Conservation (phyloP, 2,888 invertebrate genomes). For the Altica lythri region DNA sequence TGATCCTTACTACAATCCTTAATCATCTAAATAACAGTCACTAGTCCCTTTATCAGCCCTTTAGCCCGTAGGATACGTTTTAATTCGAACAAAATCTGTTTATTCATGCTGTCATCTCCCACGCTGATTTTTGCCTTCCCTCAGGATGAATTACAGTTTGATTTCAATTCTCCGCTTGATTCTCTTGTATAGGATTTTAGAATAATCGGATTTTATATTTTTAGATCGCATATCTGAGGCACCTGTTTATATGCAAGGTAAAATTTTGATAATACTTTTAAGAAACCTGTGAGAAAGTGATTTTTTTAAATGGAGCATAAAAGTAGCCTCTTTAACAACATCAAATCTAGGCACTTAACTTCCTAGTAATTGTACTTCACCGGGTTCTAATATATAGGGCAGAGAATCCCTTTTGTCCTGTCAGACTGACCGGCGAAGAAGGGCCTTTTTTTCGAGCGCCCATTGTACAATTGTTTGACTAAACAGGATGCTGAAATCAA, state of each 20-base stretch:
- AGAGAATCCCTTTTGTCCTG: constrained; percentile 33
- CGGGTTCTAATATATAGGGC: constrained; percentile 39
- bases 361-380: constrained; percentile 34
- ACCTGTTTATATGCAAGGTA: too few relatives aligned
- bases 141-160: constrained; percentile 40
- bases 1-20: constrained; percentile 8
- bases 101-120: constrained; percentile 53
- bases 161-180: constrained; percentile 30
- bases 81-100: constrained; percentile 50
- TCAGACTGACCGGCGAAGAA: constrained; percentile 49
- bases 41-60: constrained; percentile 3
- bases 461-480: constrained; percentile 48
- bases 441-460: constrained; percentile 36
- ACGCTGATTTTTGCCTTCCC: constrained; percentile 50
- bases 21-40: constrained; percentile 13
- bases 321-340: constrained; percentile 20
- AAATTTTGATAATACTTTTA: too few relatives aligned
- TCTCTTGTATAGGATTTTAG: constrained; percentile 14
- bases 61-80: constrained; percentile 36
- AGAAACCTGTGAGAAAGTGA: too few relatives aligned
- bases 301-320: constrained; percentile 11
- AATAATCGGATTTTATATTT: constrained; percentile 25
- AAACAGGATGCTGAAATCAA: constrained; percentile 49
- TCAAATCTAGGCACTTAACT: constrained; percentile 42
- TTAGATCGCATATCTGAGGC: too few relatives aligned